Evolutionary conservation across 2,113 vertebrate genomes (phyloP), one percentile per base, ranked within the genome.

Genomic region (Poecile atricapillus): DNA sequence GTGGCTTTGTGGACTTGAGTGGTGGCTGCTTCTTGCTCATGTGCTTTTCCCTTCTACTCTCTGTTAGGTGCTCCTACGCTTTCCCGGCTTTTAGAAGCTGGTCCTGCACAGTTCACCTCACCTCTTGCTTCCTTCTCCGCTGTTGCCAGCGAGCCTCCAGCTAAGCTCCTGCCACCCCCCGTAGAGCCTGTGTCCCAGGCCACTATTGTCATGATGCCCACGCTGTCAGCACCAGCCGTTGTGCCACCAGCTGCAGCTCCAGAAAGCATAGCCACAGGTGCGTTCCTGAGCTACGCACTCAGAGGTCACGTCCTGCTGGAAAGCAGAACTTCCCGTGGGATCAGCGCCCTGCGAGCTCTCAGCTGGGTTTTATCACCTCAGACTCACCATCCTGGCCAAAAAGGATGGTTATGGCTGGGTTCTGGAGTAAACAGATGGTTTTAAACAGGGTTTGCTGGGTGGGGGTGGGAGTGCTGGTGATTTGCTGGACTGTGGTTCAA

Each of bases 81-180:
- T 98, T 99, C 99, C 96, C 99, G 99, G 98, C 99, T 99, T 98
- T 98, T 99, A 98, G 99, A 99, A 98, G 99, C 98, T 96, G 98
- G 99, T 89, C 99, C 99, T 96, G 91, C 98, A 96, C 99, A 99
- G 97, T 99, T 99, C 97, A 98, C 98, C 93, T 97, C 98, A 96
- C 98, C 98, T 97, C 98, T 99, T 97, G 98, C 98, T 98, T 99
- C 99, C 98, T 98, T 98, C 98, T 98, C 98, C 97, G 98, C 98
- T 98, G 97, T 98, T 98, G 97, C 98, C 98, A 98, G 97, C 93
- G 98, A 98, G 94, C 95, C 98, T 98, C 97, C 98, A 97, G 98
- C 98, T 98, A 98, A 98, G 97, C 98, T 98, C 97, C 97, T 98
- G 95, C 98, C 97, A 97, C 98, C 95, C 97, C 97, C 97, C 65